Evolutionary conservation across 2,113 vertebrate species (phyloP).

Genomic region (Phaetusa simplex): DNA sequence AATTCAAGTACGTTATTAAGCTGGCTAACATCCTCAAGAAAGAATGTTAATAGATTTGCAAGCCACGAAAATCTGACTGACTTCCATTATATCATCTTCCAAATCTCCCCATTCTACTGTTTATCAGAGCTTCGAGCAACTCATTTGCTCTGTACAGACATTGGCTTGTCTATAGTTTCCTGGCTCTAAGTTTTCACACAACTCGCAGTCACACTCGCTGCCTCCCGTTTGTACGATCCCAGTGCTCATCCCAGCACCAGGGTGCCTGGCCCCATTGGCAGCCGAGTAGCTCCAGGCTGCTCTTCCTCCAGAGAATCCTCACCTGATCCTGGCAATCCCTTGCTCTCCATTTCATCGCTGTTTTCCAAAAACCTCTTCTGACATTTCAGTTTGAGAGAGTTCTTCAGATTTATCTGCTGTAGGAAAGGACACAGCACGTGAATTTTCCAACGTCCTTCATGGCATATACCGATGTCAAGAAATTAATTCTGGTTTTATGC

Average conservation of each 20-base stretch:
- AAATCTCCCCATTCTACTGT: not conserved
- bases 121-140: not conserved
- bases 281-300: not conserved
- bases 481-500: not conserved
- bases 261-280: rapidly evolving
- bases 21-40: not conserved
- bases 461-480: not conserved
- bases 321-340: not conserved
- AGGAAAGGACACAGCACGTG: not conserved
- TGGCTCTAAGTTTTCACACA: not conserved
- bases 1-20: not conserved
- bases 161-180: not conserved
- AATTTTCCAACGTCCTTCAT: not conserved
- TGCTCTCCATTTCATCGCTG: not conserved
- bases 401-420: not conserved
- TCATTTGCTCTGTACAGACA: not conserved
- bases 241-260: not conserved
- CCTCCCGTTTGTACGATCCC: not conserved
- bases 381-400: not conserved
- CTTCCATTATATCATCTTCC: not conserved
- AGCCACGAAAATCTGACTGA: not conserved
- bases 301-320: not conserved
- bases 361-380: not conserved
- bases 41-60: not conserved
- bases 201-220: not conserved